A percentile compares a stretch with the other conserved stretches of the same genome.
These are phyloP conservation scores for Synergus laeviventris DNA, from an alignment of 2,888 invertebrate species.

Conservation along the genomic window DNA sequence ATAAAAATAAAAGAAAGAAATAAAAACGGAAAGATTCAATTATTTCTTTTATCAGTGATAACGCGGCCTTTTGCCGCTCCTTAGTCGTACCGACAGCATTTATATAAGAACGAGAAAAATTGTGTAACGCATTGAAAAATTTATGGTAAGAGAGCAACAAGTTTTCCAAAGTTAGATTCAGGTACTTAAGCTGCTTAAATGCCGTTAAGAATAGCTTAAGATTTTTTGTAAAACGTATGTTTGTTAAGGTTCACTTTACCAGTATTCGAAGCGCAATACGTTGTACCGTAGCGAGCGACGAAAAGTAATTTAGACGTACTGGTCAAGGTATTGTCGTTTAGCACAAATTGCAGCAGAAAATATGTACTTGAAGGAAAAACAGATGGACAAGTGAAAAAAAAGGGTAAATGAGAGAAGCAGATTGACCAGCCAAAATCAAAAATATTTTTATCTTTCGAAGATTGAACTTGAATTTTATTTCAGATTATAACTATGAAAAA, in stretches of 20 bases:
- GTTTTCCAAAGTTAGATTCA: constrained; percentile 72
- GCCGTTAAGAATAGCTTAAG: constrained; percentile 71
- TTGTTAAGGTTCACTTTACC: constrained; percentile 73
- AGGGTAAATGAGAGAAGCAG: constrained; percentile 31
- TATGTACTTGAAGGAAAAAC: constrained; percentile 40
- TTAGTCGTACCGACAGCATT: constrained; percentile 75
- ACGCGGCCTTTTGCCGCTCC: constrained; percentile 64
- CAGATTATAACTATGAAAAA: neutral
- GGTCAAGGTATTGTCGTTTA: constrained; percentile 66
- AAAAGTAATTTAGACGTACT: constrained; percentile 49
- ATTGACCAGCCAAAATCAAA: constrained; percentile 28
- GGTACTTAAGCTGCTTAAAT: constrained; percentile 73
- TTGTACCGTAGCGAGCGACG: constrained; percentile 58
- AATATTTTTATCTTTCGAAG: constrained; percentile 14
- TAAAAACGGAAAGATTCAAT: constrained; percentile 48
- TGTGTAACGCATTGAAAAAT: constrained; percentile 46
- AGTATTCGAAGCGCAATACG: constrained; percentile 72
- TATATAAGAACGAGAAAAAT: constrained; percentile 60
- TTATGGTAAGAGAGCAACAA: constrained; percentile 54
- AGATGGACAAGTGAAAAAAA: constrained; percentile 13
- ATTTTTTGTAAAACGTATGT: constrained; percentile 72
- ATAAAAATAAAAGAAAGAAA: constrained; percentile 38
- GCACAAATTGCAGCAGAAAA: constrained; percentile 64
- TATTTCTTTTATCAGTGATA: constrained; percentile 64
- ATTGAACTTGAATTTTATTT: constrained; percentile 9